These are phyloP conservation scores for Odocoileus virginianus DNA, from an alignment of 2,113 vertebrate genomes.

Conservation along the genomic window DNA sequence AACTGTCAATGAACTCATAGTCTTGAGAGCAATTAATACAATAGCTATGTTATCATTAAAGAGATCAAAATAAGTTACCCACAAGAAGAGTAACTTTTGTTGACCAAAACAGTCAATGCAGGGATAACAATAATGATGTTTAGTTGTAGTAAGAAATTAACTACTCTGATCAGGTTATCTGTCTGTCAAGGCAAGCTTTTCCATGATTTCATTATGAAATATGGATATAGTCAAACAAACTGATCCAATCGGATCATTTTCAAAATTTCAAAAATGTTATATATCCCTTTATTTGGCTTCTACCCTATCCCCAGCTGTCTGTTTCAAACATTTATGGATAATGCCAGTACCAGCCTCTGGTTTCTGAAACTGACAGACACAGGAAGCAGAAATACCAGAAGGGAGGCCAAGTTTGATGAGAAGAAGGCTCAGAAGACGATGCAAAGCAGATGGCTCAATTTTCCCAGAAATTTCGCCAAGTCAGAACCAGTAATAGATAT, in stretches of 20 bases:
- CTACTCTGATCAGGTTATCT: neutral
- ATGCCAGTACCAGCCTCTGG: neutral
- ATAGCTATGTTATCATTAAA: neutral
- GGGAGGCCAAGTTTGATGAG: neutral
- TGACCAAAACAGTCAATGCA: neutral
- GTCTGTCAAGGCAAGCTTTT: neutral
- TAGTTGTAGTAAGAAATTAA: neutral
- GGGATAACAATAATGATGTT: neutral
- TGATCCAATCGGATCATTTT: neutral
- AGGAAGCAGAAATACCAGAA: neutral
- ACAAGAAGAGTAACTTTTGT: neutral
- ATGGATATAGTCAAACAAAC: neutral
- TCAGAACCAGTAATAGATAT: neutral
- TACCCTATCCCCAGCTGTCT: neutral
- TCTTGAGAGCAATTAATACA: neutral
- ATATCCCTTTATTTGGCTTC: neutral
- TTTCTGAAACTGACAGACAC: neutral
- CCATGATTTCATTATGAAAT: neutral
- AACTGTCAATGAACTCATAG: neutral
- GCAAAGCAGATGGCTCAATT: neutral
- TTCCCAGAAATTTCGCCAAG: neutral
- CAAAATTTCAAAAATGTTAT: neutral
- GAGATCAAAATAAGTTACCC: neutral
- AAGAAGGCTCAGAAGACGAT: neutral
- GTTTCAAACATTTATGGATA: neutral